These are phyloP conservation scores for Alosa alosa DNA, from an alignment of 2,113 vertebrate species.

Conservation along the genomic window DNA sequence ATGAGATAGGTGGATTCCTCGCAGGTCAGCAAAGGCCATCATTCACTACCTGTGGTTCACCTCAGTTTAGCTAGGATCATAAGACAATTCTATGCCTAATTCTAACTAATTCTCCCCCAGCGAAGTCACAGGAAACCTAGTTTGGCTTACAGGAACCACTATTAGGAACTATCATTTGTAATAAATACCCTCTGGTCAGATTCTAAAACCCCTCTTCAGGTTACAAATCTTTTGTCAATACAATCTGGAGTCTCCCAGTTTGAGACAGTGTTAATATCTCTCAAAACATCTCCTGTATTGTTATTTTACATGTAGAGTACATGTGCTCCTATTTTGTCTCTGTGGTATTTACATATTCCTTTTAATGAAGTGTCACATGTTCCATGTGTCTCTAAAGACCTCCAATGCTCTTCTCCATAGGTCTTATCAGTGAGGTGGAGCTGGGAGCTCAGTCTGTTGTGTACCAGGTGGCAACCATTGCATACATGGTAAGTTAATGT, in stretches of 20 bases:
- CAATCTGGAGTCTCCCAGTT: background rate
- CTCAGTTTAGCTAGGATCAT: background rate
- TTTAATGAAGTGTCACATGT: background rate
- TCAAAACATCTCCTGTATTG: background rate
- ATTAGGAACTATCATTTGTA: too few species aligned
- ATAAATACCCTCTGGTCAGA: background rate
- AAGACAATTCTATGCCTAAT: background rate
- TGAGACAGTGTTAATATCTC: background rate
- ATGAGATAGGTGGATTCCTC: constrained; percentile 82
- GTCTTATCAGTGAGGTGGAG: constrained; percentile 80
- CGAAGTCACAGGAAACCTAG: background rate
- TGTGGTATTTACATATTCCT: too few species aligned
- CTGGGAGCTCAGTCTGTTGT: constrained; percentile 81
- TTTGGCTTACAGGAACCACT: too few species aligned
- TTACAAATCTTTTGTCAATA: background rate
- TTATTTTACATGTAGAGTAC: background rate
- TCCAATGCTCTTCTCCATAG: constrained; percentile 51
- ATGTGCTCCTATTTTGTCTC: background rate
- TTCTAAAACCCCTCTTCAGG: background rate
- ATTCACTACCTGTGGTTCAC: background rate
- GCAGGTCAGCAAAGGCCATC: constrained; percentile 64
- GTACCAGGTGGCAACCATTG: constrained; percentile 69
- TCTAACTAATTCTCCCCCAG: background rate
- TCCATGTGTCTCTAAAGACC: background rate
- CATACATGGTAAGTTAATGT: constrained; percentile 77